Conservation (phyloP, 2,888 invertebrate genomes). For the Phymatocera aterrima region DNA sequence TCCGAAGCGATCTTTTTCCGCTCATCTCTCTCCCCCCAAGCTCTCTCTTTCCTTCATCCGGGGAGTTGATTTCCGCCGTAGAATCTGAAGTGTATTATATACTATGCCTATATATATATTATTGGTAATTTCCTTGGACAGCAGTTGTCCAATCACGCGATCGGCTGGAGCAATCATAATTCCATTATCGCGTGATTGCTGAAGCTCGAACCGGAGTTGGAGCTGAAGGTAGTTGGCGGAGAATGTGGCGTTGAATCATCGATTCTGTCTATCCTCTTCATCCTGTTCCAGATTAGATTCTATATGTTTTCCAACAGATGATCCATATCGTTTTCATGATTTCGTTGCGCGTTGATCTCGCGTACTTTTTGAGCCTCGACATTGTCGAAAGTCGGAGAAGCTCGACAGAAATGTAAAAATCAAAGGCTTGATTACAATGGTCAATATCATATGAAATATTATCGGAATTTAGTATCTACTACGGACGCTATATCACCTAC, state of each 20-base stretch:
- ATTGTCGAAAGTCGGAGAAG: too few species aligned
- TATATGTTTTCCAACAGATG: too few species aligned
- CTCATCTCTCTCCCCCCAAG: neutral
- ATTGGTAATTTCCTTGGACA: slow-evolving; percentile 19
- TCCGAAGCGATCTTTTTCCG: neutral
- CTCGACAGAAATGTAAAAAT: too few species aligned
- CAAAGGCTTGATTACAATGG: neutral
- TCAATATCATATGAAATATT: neutral
- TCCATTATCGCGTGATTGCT: slow-evolving; percentile 29
- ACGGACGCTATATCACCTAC: too few species aligned
- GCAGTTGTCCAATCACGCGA: neutral
- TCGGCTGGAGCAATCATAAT: slow-evolving; percentile 9
- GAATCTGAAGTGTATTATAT: too few species aligned
- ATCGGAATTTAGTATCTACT: too few species aligned
- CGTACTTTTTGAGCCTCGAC: too few species aligned
- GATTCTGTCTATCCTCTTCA: neutral
- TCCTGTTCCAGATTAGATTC: too few species aligned
- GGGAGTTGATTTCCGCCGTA: too few species aligned
- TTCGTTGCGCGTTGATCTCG: too few species aligned
- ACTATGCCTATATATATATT: neutral
- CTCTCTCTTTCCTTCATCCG: neutral
- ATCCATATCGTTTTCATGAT: too few species aligned
- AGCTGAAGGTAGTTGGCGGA: neutral
- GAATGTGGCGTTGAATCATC: neutral
- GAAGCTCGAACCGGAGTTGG: neutral